Base-by-base conservation (phyloP, 2,888 invertebrate genomes). In the Melipona bicolor region DNA sequence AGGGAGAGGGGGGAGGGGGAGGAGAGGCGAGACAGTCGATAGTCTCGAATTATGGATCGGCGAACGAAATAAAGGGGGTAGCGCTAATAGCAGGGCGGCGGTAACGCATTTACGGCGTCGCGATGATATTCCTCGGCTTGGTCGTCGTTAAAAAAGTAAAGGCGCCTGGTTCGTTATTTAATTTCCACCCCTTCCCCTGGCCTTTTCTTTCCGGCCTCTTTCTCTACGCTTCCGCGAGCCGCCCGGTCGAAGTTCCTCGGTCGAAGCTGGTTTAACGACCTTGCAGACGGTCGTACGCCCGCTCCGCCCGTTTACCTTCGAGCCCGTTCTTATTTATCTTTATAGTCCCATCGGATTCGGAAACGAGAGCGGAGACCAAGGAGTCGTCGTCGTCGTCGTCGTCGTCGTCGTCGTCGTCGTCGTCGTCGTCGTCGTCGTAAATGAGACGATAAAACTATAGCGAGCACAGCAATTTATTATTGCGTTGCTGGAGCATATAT, bases 381-480 rank as follows among this genome's bases (percentile, higher is more conserved):
- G 59, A 80, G 75, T 75, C 61, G 75, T 36, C 65, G 78, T 67
- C 84, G 82, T 88, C 32, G 36, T 36, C 65, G 78, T 67, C 84
- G 82, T 88, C 32, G 36, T n/a, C n/a, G n/a, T n/a, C n/a, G n/a
- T n/a, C n/a, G 32, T 32, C 2, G 32, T 3, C 32, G 75, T 75
- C 61, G 75, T 36, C 65, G 78, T 67, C 84, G 82, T 88, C 36
- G 9, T 36, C 65, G 78, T 67, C 86, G 82, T 89, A 89, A 90
- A 90, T 87, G 84, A 62, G 36, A 65, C 89, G 87, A 90, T 90
- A 89, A 89, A 89, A 90, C 87, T 89, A 89, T 90, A 83, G 79
- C 76, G 75, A 64, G 78, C 36, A 54, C 78, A 81, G 87, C 87
- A 87, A 90, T 90, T 89, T 90, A 86, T 86, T 88, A 90, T 90